phyloP scores from a whole-genome alignment of 1,140 invertebrate species.

The Lethrus apterus region DNA sequence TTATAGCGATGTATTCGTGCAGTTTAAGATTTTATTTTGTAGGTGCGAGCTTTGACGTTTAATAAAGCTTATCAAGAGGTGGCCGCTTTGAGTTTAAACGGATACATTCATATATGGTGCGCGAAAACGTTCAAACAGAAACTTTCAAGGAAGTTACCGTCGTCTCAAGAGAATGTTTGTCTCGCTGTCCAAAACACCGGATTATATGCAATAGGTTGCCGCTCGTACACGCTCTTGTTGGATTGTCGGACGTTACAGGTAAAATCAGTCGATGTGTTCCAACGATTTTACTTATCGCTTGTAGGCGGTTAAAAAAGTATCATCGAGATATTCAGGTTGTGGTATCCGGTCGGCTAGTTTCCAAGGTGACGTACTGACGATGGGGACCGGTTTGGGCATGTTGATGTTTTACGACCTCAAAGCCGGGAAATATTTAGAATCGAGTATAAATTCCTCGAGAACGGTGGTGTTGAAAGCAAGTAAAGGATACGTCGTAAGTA shows the following conservation, averaged over 20 bases:
- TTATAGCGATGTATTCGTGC: slow-evolving; percentile 7
- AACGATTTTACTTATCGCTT: slow-evolving; percentile 2
- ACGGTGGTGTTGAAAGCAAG: slow-evolving; percentile 84
- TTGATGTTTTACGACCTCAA: slow-evolving; percentile 91
- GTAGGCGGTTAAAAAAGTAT: slow-evolving; percentile 54
- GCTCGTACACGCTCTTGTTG: slow-evolving; percentile 83
- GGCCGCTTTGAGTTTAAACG: slow-evolving; percentile 86
- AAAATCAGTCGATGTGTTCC: neutral
- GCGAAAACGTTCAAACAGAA: slow-evolving; percentile 79
- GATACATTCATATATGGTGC: slow-evolving; percentile 88
- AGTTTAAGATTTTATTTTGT: slow-evolving; percentile 41
- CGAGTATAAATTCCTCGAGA: slow-evolving; percentile 77
- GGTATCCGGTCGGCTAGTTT: slow-evolving; percentile 87
- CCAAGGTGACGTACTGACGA: slow-evolving; percentile 80
- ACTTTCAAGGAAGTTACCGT: slow-evolving; percentile 77
- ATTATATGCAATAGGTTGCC: slow-evolving; percentile 86
- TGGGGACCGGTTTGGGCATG: slow-evolving; percentile 86
- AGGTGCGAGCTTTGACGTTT: slow-evolving; percentile 83
- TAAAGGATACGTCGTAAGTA: slow-evolving; percentile 81
- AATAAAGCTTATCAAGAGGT: slow-evolving; percentile 82
- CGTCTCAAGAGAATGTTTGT: slow-evolving; percentile 89
- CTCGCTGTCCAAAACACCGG: slow-evolving; percentile 76
- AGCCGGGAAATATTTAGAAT: slow-evolving; percentile 86
- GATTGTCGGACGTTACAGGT: slow-evolving; percentile 81
- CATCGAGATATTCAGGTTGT: slow-evolving; percentile 73